A percentile compares a stretch with the other conserved stretches of the same genome.
Conservation (phyloP, 1,140 invertebrate genomes). For the Drosophila leontia region DNA sequence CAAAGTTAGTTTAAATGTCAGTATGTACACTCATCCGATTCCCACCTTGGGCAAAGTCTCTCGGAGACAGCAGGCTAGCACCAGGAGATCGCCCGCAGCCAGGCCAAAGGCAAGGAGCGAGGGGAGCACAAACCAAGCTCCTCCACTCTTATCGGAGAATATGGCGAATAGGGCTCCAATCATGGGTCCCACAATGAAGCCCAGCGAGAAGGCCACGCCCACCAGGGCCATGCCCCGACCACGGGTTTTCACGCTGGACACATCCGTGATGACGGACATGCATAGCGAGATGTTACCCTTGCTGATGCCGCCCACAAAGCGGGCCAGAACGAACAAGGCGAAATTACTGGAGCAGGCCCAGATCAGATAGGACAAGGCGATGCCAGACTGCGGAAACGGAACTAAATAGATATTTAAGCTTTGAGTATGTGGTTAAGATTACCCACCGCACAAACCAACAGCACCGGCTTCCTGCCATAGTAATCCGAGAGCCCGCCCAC, state of each 20-base stretch:
- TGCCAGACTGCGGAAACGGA: conserved; percentile 88
- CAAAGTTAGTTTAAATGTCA: conserved; percentile 20
- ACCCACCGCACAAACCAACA: conserved; percentile 93
- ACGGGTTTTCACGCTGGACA: conserved; percentile 91
- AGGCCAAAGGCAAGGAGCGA: conserved; percentile 94
- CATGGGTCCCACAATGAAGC: conserved; percentile 97
- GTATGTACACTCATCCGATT: not conserved
- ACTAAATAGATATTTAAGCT: not conserved
- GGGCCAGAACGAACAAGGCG: conserved; percentile 95
- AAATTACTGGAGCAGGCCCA: conserved; percentile 97
- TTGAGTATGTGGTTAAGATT: not conserved
- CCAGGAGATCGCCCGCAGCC: conserved; percentile 91
- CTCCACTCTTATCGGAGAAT: conserved; percentile 88
- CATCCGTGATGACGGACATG: conserved; percentile 98
- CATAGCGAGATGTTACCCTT: conserved; percentile 98
- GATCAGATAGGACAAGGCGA: conserved; percentile 93
- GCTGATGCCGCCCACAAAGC: conserved; percentile 96
- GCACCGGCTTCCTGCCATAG: conserved; percentile 95
- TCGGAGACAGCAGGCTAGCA: conserved; percentile 91
- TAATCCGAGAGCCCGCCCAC: conserved; percentile 97
- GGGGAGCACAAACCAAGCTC: conserved; percentile 92
- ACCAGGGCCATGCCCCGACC: conserved; percentile 98
- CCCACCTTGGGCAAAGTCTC: conserved; percentile 92
- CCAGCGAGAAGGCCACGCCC: conserved; percentile 98
- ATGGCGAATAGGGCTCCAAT: conserved; percentile 96